These are phyloP conservation scores for Lasiurus cinereus DNA, from an alignment of 2,113 vertebrate species.

Conservation along the genomic window DNA sequence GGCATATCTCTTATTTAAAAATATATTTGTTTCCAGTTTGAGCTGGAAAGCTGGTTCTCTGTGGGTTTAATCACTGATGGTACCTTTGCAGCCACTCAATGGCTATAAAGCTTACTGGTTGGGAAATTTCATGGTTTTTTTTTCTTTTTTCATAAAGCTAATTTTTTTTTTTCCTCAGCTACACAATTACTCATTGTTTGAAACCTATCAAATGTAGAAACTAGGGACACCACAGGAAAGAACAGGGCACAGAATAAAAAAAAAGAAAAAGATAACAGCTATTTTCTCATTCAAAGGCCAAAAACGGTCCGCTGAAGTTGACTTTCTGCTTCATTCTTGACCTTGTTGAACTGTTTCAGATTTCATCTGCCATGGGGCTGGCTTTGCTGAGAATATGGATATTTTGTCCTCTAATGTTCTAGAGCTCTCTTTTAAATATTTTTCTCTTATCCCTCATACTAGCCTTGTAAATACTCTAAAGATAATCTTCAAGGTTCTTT, in stretches of 20 bases:
- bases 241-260: background rate
- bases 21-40: constrained; percentile 1
- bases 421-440: background rate
- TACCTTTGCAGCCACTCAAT: background rate
- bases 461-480: background rate
- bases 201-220: constrained; percentile 5
- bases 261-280: background rate
- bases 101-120: background rate
- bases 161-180: background rate
- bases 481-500: background rate
- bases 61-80: background rate
- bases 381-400: background rate
- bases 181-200: background rate
- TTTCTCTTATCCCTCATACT: background rate
- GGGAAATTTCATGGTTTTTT: background rate
- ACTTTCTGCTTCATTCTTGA: background rate
- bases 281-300: background rate
- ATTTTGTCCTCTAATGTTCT: background rate
- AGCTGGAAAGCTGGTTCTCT: background rate
- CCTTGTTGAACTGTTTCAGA: background rate
- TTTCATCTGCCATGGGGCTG: background rate
- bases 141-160: background rate
- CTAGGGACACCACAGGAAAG: background rate
- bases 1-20: background rate
- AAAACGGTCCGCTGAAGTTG: background rate